Percentiles rank a stretch among this genome's conserved stretches.
Conservation (phyloP, 2,113 vertebrate species). For the Xiphophorus couchianus region DNA sequence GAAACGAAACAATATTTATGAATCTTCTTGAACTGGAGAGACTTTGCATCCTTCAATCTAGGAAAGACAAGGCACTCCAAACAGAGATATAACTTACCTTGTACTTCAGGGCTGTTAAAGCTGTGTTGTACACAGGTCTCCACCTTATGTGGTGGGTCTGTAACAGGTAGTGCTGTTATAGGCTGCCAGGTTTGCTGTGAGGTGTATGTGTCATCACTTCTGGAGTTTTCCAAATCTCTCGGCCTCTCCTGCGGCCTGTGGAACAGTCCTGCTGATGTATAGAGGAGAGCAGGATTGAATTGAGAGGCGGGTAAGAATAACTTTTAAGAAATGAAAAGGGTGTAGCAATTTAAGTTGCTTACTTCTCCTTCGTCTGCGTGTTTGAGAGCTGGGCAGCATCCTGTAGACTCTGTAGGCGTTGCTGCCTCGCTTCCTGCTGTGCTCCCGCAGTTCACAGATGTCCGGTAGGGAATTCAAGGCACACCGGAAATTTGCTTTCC, state of each 20-base stretch:
- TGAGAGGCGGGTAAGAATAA: neutral
- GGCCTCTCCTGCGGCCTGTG: slow-evolving; percentile 36
- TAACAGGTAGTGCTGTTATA: slow-evolving; percentile 11
- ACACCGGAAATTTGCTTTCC: slow-evolving; percentile 85
- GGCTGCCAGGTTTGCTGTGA: slow-evolving; percentile 40
- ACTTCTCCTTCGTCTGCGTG: slow-evolving; percentile 73
- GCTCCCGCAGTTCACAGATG: slow-evolving; percentile 79
- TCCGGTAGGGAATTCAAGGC: slow-evolving; percentile 82
- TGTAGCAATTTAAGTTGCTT: neutral
- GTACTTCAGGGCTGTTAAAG: slow-evolving; percentile 20
- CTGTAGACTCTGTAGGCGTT: slow-evolving; percentile 81
- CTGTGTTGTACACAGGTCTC: slow-evolving; percentile 25
- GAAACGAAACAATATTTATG: slow-evolving; percentile 22
- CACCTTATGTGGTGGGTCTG: slow-evolving; percentile 21
- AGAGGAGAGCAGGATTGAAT: neutral
- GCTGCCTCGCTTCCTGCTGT: slow-evolving; percentile 81
- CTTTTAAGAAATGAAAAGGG: neutral
- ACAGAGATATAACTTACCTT: slow-evolving; percentile 32
- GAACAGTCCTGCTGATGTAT: slow-evolving; percentile 36
- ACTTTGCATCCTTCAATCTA: neutral
- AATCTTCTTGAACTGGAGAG: neutral
- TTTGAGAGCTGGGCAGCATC: slow-evolving; percentile 74
- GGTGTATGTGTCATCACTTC: slow-evolving; percentile 4
- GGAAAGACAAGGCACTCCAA: neutral
- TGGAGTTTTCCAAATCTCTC: neutral